Evolutionary conservation across 2,888 invertebrate species (phyloP).

Genomic region (Marasmarcha lunaedactyla): DNA sequence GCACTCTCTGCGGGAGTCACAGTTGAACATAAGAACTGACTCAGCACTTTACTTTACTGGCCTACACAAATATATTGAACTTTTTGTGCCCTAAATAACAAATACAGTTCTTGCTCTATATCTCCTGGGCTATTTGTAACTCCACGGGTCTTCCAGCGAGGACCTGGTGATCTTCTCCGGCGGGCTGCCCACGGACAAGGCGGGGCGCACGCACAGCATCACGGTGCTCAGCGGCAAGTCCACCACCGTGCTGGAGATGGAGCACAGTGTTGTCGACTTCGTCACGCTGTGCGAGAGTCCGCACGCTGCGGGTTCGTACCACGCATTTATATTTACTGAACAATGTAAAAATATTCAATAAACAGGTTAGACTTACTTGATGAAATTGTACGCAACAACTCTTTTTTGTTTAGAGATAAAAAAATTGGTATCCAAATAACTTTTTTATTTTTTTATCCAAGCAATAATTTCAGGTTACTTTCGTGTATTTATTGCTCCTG

Average conservation of each 20-base stretch:
- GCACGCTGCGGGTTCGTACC: constrained; percentile 84
- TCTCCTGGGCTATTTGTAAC: constrained; percentile 1
- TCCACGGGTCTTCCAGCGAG: constrained; percentile 78
- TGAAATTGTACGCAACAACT: too few relatives aligned
- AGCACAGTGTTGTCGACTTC: constrained; percentile 97
- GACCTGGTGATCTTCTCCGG: constrained; percentile 97
- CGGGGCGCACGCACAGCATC: constrained; percentile 91
- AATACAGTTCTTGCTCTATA: not conserved
- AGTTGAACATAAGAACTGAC: too few relatives aligned
- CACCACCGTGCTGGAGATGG: constrained; percentile 99
- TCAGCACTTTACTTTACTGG: too few relatives aligned
- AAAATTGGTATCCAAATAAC: too few relatives aligned
- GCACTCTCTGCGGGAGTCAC: too few relatives aligned
- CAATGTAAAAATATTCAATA: too few relatives aligned
- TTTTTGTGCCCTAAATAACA: not conserved
- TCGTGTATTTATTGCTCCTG: too few relatives aligned
- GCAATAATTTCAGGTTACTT: too few relatives aligned
- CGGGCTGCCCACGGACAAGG: constrained; percentile 92
- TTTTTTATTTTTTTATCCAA: too few relatives aligned
- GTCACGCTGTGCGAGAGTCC: constrained; percentile 95
- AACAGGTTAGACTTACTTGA: too few relatives aligned
- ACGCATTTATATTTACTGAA: not conserved
- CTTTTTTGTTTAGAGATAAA: too few relatives aligned
- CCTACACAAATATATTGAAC: not conserved
- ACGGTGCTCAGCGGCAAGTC: constrained; percentile 97